Evolutionary conservation across 2,888 invertebrate genomes (phyloP).

Genomic region (Zaprionus obscuricornis): DNA sequence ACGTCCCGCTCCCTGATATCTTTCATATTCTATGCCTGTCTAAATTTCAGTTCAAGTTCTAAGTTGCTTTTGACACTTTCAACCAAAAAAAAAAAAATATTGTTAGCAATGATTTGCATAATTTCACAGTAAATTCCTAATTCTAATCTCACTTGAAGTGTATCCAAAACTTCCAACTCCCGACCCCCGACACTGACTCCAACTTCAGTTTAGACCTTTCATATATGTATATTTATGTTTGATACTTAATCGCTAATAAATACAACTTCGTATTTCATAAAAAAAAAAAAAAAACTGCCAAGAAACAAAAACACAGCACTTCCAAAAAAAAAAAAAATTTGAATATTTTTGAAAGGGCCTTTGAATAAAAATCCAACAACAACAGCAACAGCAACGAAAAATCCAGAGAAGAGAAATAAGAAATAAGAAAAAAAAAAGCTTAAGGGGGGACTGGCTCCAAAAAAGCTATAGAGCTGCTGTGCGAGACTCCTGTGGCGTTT

Average conservation of each 20-base stretch:
- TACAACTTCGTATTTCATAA: conserved; percentile 72
- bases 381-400: too few species aligned
- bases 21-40: too few species aligned
- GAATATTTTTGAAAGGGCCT: conserved; percentile 69
- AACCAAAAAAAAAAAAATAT: too few species aligned
- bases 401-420: too few species aligned
- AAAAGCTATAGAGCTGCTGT: conserved; percentile 43
- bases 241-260: conserved; percentile 74
- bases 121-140: conserved; percentile 77
- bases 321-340: conserved; percentile 37
- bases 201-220: background rate
- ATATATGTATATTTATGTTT: conserved; percentile 47
- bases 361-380: too few species aligned
- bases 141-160: conserved; percentile 51
- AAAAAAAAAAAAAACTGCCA: conserved; percentile 59
- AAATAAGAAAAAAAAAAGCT: too few species aligned
- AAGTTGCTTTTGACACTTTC: conserved; percentile 69
- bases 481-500: conserved; percentile 70
- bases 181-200: background rate
- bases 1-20: too few species aligned
- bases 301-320: conserved; percentile 8
- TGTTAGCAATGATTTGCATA: conserved; percentile 71
- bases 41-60: conserved; percentile 26
- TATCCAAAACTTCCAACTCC: conserved; percentile 13
- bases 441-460: background rate